Evolutionary conservation across 2,888 invertebrate genomes (phyloP).

Genomic region (Chrysotoxum bicinctum): DNA sequence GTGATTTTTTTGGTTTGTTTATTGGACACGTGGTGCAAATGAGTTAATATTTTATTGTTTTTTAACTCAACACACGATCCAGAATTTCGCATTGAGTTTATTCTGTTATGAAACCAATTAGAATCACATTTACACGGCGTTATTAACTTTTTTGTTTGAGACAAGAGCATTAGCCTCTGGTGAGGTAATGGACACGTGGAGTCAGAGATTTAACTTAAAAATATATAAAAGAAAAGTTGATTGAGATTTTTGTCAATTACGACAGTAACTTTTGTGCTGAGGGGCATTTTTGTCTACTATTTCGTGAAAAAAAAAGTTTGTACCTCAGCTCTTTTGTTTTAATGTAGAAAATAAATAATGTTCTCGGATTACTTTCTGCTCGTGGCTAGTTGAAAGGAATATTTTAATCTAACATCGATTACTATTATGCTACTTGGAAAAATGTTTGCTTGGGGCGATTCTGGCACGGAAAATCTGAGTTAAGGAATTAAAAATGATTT

Average conservation of each 20-base stretch:
- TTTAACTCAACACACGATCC: slow-evolving; percentile 13
- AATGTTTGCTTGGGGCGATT: background rate
- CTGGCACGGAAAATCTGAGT: background rate
- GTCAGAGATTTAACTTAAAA: background rate
- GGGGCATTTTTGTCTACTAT: background rate
- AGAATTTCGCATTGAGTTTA: slow-evolving; percentile 22
- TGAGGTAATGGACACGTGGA: slow-evolving; percentile 21
- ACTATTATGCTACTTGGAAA: background rate
- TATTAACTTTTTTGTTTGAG: background rate
- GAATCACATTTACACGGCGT: slow-evolving; percentile 55
- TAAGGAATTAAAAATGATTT: background rate
- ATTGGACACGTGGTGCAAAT: slow-evolving; percentile 52
- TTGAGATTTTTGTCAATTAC: slow-evolving; percentile 18
- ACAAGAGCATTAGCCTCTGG: background rate
- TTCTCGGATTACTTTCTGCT: background rate
- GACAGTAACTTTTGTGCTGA: background rate
- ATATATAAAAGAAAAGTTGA: background rate
- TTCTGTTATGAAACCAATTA: slow-evolving; percentile 37
- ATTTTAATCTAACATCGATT: background rate
- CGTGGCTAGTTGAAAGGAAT: background rate
- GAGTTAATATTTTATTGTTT: slow-evolving; percentile 29
- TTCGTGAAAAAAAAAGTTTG: slow-evolving; percentile 26
- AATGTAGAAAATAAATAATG: background rate
- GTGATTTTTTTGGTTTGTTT: background rate
- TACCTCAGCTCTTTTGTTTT: slow-evolving; percentile 45